A percentile compares a stretch with the other conserved stretches of the same genome.
phyloP scores from a whole-genome alignment of 2,797 vertebrate genomes.

The Phyllotis vaccarum region DNA sequence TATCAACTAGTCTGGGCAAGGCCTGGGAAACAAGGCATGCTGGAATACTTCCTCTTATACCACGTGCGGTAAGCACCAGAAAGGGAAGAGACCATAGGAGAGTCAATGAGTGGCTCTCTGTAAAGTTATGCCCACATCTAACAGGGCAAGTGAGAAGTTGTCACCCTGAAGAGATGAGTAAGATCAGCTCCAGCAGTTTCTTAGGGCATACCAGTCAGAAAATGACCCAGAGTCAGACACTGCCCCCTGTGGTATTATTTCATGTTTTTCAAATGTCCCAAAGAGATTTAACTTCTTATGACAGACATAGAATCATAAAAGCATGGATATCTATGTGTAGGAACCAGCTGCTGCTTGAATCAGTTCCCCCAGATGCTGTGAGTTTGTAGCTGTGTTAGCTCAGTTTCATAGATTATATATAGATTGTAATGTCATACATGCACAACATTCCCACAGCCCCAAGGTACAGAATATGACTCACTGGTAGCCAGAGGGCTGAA shows the following conservation, averaged over 20 bases:
- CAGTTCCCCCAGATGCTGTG: rapidly evolving
- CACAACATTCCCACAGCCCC: not conserved
- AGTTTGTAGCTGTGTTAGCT: not conserved
- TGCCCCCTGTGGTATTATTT: not conserved
- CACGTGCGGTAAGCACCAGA: not conserved
- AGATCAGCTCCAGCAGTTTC: not conserved
- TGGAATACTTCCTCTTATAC: not conserved
- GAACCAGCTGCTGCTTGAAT: not conserved
- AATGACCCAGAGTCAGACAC: not conserved
- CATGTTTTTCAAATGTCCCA: not conserved
- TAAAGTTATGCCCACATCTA: not conserved
- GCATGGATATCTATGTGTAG: no score
- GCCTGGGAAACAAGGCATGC: not conserved
- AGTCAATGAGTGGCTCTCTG: not conserved
- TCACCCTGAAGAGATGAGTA: not conserved
- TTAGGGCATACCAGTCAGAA: no score
- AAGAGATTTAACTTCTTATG: not conserved
- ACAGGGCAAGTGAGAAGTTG: not conserved
- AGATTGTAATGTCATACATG: not conserved
- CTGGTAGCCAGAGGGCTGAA: not conserved
- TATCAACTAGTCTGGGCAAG: not conserved
- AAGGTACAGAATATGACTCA: not conserved
- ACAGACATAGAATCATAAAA: not conserved
- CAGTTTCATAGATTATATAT: not conserved
- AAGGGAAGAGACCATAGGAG: not conserved